Evolutionary conservation across 2,888 invertebrate species (phyloP).

Genomic region (Zaprionus bogoriensis): DNA sequence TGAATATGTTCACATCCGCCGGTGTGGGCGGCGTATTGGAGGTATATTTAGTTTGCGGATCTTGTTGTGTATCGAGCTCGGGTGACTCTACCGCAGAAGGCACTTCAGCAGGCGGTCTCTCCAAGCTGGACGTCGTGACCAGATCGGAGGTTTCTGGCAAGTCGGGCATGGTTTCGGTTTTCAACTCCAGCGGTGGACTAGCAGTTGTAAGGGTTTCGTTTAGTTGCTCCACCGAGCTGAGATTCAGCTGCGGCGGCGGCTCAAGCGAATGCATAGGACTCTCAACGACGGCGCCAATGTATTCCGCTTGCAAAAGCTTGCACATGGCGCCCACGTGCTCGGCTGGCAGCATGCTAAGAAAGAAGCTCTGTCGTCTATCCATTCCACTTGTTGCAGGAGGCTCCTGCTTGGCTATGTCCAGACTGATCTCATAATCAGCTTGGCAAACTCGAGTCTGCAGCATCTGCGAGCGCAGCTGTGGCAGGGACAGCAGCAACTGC

Average conservation of each 20-base stretch:
- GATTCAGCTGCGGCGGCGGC: conserved; percentile 67
- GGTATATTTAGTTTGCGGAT: not conserved
- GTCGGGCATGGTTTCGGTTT: not conserved
- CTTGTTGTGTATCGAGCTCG: not conserved
- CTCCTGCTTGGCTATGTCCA: conserved; percentile 80
- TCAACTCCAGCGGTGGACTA: not conserved
- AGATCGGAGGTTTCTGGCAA: not conserved
- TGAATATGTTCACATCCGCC: conserved; percentile 66
- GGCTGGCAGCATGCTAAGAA: conserved; percentile 86
- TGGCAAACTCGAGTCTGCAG: conserved; percentile 85
- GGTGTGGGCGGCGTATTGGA: conserved; percentile 20
- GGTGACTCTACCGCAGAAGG: conserved; percentile 24
- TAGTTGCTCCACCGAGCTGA: conserved; percentile 17
- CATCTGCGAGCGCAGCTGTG: conserved; percentile 86
- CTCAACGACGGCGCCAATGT: conserved; percentile 1
- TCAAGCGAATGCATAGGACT: conserved; percentile 5
- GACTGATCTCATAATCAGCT: conserved; percentile 83
- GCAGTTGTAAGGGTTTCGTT: conserved; percentile 31
- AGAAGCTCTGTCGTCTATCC: conserved; percentile 83
- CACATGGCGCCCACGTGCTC: conserved; percentile 91
- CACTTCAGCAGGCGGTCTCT: conserved; percentile 16
- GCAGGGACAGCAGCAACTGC: conserved; percentile 85
- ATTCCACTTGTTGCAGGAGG: conserved; percentile 24
- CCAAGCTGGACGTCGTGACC: not conserved
- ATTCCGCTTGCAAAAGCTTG: conserved; percentile 86